Evolutionary conservation across 2,888 invertebrate genomes (phyloP), one percentile per base, ranked within the genome.

Genomic region (Meiosimyza decipiens): DNA sequence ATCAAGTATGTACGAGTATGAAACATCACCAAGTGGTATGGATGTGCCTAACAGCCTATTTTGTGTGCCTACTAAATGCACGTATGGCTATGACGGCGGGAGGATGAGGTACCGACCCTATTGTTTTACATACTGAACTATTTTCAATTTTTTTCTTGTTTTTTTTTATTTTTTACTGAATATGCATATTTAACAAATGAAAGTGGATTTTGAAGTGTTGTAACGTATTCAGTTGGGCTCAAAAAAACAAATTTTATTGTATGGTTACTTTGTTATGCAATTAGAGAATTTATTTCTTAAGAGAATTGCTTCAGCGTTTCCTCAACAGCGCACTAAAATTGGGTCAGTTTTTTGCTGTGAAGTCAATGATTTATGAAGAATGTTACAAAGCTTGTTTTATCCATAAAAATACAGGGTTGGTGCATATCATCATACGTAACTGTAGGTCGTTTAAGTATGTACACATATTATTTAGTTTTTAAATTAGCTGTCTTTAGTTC

Each of bases 221-320:
- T 40, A 54, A 54, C 62, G 49, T 33, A 57, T 67, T 54, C 51
- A 22, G 16, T 9, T 11, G 50, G 59, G 47, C 22, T 67, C 16
- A 63, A 63, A 63, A 22, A 63, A 63, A 63, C 63, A 63, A 16
- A 62, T 60, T 52, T 60, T 50, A 33, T 55, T 49, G 6, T 22
- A 15, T n/a, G 22, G 77, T 79, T 81, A 80, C 83, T 82, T 82
- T 83, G 84, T 83, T 82, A 82, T 83, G 84, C 84, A 82, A 82
- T 82, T 82, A 83, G 82, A 82, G 82, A 79, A 83, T 83, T 83
- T 80, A 80, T 82, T 82, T 49, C 68, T 57, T 68, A 49, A 22
- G 50, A 49, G 68, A 67, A 55, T 52, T 66, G 55, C 57, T 40
- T 40, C 9, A 40, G 18, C 68, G 50, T 9, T 49, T 57, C 68